A percentile compares a stretch with the other conserved stretches of the same genome.
Evolutionary conservation across 2,113 vertebrate species (phyloP).

Genomic region (Raja brachyura): DNA sequence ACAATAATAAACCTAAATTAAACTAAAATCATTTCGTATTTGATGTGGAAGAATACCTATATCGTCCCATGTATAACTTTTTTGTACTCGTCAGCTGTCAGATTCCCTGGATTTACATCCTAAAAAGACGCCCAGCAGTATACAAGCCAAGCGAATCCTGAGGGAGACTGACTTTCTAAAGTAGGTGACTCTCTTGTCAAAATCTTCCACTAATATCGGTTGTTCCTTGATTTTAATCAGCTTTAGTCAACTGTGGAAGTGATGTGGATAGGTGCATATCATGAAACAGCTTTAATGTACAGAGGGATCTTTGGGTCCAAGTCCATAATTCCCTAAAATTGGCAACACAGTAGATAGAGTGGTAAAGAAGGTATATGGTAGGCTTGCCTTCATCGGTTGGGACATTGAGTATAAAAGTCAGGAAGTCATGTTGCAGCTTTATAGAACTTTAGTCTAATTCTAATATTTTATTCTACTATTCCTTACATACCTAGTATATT

Average conservation of each 20-base stretch:
- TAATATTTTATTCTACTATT: too few relatives aligned
- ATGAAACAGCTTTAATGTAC: too few relatives aligned
- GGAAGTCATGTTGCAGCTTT: too few relatives aligned
- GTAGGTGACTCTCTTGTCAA: slow-evolving; percentile 52
- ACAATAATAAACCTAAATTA: too few relatives aligned
- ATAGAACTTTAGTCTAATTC: too few relatives aligned
- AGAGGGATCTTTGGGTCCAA: too few relatives aligned
- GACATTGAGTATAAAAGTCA: too few relatives aligned
- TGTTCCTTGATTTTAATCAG: background rate
- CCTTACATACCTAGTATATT: too few relatives aligned
- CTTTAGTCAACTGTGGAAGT: background rate
- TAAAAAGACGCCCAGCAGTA: slow-evolving; percentile 56
- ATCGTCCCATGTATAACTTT: slow-evolving; percentile 20
- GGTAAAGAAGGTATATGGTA: too few relatives aligned
- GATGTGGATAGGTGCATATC: background rate
- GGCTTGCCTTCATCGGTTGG: too few relatives aligned
- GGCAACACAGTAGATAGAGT: too few relatives aligned
- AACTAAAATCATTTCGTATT: background rate
- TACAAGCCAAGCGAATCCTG: slow-evolving; percentile 56
- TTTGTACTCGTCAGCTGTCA: slow-evolving; percentile 52
- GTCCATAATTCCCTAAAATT: too few relatives aligned
- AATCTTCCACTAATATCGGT: background rate
- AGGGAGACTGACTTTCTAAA: slow-evolving; percentile 64
- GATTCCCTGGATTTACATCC: slow-evolving; percentile 45
- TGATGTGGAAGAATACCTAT: background rate